phyloP scores from a whole-genome alignment of 2,797 vertebrate genomes.

The Falco peregrinus region DNA sequence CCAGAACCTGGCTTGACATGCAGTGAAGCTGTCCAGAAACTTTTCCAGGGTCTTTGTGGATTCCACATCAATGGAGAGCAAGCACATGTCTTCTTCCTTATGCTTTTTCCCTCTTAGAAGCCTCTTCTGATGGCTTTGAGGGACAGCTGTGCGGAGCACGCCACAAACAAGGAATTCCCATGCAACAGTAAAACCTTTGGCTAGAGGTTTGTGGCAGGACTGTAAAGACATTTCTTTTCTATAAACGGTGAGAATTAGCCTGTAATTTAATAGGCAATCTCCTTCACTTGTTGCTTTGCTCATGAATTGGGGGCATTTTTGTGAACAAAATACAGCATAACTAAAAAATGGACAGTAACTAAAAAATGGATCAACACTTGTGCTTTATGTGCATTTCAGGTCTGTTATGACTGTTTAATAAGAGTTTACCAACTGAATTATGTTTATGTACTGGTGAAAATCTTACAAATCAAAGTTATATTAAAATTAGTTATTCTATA shows the following conservation, averaged over 20 bases:
- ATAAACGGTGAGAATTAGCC: not conserved
- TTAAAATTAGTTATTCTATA: not conserved
- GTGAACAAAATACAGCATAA: not conserved
- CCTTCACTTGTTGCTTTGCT: not conserved
- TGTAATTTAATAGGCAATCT: not conserved
- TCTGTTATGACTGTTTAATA: not conserved
- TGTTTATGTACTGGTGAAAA: not conserved
- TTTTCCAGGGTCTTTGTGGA: not conserved
- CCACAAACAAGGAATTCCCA: not conserved
- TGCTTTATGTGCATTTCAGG: not conserved
- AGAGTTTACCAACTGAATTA: not conserved
- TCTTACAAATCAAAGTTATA: not conserved
- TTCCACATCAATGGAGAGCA: not conserved
- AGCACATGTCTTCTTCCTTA: not conserved
- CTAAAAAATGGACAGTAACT: not conserved
- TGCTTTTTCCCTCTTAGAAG: not conserved
- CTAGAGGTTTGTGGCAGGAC: not conserved
- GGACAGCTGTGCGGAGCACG: not conserved
- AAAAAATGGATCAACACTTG: not conserved
- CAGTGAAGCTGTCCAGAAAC: not conserved
- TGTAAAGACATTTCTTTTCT: not conserved
- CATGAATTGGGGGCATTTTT: not conserved
- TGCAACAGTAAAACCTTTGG: fast-evolving
- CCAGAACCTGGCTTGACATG: not conserved
- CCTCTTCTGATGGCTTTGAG: not conserved